Conservation (phyloP, 2,113 vertebrate genomes). For the Trachemys scripta region DNA sequence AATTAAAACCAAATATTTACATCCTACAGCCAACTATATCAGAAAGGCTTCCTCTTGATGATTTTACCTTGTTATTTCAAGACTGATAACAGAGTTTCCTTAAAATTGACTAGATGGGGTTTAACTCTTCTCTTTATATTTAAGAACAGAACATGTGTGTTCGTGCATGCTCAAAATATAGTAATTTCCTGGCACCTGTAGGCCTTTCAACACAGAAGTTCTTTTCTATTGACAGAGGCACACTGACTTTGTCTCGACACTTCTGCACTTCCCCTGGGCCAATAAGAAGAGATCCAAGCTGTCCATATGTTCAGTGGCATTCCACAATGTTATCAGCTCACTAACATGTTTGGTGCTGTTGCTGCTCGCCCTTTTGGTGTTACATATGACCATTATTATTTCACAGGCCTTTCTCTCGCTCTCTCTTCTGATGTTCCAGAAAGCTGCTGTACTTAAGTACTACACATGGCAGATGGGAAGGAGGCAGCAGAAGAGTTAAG, state of each 20-base stretch:
- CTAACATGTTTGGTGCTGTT: constrained; percentile 31
- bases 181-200: background rate
- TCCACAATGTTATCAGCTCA: background rate
- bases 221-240: background rate
- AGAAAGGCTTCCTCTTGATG: background rate
- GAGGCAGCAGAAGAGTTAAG: background rate
- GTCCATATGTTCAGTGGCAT: constrained; percentile 12
- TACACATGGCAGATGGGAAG: background rate
- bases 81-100: background rate
- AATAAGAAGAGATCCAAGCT: constrained; percentile 9
- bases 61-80: accelerated
- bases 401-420: background rate
- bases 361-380: constrained; percentile 4
- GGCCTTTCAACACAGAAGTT: constrained; percentile 6
- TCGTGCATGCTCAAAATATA: accelerated
- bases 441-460: background rate
- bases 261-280: constrained; percentile 52
- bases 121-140: background rate
- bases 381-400: constrained; percentile 16
- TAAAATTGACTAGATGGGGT: background rate
- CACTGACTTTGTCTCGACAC: background rate
- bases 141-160: accelerated
- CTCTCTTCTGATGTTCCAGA: background rate
- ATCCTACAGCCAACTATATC: constrained; percentile 17
- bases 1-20: background rate